phyloP scores from a whole-genome alignment of 2,888 invertebrate species.

The Meliscaeva auricollis region DNA sequence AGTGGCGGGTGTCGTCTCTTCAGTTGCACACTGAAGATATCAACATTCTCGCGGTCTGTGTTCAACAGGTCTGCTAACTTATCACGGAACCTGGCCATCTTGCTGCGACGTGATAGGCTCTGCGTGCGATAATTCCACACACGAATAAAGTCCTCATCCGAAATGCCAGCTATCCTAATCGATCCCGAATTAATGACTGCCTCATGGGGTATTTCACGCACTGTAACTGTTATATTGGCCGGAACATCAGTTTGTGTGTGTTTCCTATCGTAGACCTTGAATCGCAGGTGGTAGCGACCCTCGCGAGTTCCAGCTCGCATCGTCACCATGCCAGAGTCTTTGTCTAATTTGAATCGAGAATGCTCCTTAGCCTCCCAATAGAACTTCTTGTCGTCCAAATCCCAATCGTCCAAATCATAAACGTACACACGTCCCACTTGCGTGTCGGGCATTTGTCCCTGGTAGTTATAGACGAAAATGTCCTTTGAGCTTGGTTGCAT shows the following conservation, averaged over 20 bases:
- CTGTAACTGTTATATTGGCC: conserved; percentile 97
- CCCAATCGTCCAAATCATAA: conserved; percentile 99
- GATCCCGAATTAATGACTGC: conserved; percentile 98
- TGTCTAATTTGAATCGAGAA: conserved; percentile 94
- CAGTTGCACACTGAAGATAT: conserved; percentile 97
- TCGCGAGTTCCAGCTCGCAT: conserved; percentile 97
- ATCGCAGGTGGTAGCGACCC: conserved; percentile 92
- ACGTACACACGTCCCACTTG: conserved; percentile 98
- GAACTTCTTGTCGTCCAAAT: conserved; percentile 98
- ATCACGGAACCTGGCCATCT: conserved; percentile 94
- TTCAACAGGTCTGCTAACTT: conserved; percentile 94
- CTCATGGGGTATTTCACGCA: conserved; percentile 97
- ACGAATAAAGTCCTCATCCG: conserved; percentile 97
- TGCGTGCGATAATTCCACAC: conserved; percentile 97
- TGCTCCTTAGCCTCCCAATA: conserved; percentile 96
- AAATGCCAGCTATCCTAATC: conserved; percentile 95
- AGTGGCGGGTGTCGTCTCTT: conserved; percentile 93
- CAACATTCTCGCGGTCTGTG: conserved; percentile 95
- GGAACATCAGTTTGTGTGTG: conserved; percentile 97
- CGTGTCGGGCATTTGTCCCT: conserved; percentile 95
- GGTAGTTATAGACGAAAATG: conserved; percentile 98
- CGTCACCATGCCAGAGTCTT: conserved; percentile 97
- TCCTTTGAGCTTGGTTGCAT: conserved; percentile 99
- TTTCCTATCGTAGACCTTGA: conserved; percentile 96
- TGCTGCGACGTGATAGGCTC: conserved; percentile 93